Conservation (phyloP, 2,797 vertebrate species). For the Oryzias sinensis region DNA sequence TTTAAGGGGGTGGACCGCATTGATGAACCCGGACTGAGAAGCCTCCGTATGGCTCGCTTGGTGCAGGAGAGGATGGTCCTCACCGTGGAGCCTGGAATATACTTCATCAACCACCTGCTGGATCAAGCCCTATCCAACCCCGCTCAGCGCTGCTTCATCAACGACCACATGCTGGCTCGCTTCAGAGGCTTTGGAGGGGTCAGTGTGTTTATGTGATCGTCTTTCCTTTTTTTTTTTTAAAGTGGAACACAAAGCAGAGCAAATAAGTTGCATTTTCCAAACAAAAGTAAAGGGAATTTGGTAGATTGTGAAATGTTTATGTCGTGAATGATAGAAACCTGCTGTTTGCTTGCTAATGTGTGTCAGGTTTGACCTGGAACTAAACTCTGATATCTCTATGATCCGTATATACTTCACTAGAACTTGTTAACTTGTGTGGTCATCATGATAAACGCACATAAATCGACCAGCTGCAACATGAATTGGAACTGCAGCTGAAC, state of each 20-base stretch:
- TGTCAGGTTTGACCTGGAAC: too few relatives aligned
- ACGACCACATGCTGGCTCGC: slow-evolving; percentile 79
- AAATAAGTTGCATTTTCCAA: not conserved
- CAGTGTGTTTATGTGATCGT: slow-evolving; percentile 57
- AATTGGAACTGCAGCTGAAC: too few relatives aligned
- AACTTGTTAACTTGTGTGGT: too few relatives aligned
- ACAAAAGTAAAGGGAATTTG: too few relatives aligned
- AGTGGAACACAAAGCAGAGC: not conserved
- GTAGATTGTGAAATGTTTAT: too few relatives aligned
- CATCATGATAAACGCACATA: too few relatives aligned
- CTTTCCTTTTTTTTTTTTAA: not conserved
- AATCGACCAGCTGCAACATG: too few relatives aligned
- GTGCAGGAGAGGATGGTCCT: slow-evolving; percentile 92
- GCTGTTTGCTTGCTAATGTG: too few relatives aligned
- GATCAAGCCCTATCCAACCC: slow-evolving; percentile 85
- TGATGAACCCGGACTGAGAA: slow-evolving; percentile 84
- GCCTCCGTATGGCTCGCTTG: slow-evolving; percentile 84
- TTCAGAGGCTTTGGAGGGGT: slow-evolving; percentile 92
- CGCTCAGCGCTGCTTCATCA: slow-evolving; percentile 84
- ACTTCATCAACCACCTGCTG: slow-evolving; percentile 94
- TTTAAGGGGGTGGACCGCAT: slow-evolving; percentile 84
- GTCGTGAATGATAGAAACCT: too few relatives aligned
- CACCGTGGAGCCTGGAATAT: slow-evolving; percentile 93
- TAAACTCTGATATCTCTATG: too few relatives aligned
- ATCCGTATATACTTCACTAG: too few relatives aligned